phyloP scores from a whole-genome alignment of 2,888 invertebrate species.

The Callyntrura guangdongensis region DNA sequence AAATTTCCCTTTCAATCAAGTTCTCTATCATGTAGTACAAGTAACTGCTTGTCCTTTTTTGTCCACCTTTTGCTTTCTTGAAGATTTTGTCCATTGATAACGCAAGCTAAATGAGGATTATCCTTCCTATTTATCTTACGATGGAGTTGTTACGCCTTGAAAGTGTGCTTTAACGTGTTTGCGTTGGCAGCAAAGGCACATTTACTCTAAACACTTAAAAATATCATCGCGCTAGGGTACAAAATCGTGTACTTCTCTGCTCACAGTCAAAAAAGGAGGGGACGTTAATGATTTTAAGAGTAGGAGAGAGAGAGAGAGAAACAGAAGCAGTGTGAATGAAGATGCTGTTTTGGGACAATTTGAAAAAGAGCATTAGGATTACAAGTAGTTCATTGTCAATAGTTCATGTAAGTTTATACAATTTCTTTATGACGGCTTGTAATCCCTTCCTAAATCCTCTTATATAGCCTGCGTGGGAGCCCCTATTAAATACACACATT shows the following conservation, averaged over 20 bases:
- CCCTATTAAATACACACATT: slow-evolving; percentile 4
- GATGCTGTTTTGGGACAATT: slow-evolving; percentile 52
- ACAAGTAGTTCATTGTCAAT: slow-evolving; percentile 30
- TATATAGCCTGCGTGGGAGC: slow-evolving; percentile 70
- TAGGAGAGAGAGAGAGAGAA: background rate
- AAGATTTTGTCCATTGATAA: slow-evolving; percentile 69
- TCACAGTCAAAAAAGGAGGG: background rate
- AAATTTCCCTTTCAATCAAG: slow-evolving; percentile 72
- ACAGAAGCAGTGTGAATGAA: slow-evolving; percentile 31
- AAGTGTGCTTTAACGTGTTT: slow-evolving; percentile 42
- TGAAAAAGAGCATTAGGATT: slow-evolving; percentile 62
- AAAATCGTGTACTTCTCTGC: background rate
- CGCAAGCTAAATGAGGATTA: slow-evolving; percentile 47
- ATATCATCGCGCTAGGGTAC: background rate
- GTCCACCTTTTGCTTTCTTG: slow-evolving; percentile 58
- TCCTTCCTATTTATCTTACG: slow-evolving; percentile 26
- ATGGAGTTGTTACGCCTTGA: slow-evolving; percentile 19
- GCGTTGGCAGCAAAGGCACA: slow-evolving; percentile 16
- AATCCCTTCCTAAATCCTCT: slow-evolving; percentile 73
- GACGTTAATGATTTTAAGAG: slow-evolving; percentile 17
- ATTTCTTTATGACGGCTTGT: slow-evolving; percentile 31
- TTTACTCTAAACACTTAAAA: slow-evolving; percentile 6
- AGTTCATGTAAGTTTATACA: slow-evolving; percentile 47
- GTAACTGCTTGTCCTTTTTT: slow-evolving; percentile 58
- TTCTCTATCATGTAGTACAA: background rate